Conservation (phyloP, 1,140 invertebrate genomes). For the Ceratina calcarata region DNA sequence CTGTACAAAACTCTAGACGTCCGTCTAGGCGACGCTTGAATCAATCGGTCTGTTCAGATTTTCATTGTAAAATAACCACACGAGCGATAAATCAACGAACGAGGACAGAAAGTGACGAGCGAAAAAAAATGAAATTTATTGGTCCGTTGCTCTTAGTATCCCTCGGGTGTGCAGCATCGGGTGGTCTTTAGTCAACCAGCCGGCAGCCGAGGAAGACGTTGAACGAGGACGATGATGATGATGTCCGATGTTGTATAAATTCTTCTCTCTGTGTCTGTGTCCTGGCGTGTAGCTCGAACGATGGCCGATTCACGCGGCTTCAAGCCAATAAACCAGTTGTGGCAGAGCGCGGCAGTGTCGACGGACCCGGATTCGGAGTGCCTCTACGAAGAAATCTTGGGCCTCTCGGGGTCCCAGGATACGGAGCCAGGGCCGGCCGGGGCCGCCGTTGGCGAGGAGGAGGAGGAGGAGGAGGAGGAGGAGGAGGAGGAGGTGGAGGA, state of each 20-base stretch:
- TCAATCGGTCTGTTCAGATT: not conserved
- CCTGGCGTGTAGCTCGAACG: slow-evolving; percentile 69
- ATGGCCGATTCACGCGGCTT: slow-evolving; percentile 79
- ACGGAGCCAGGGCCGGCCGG: slow-evolving; percentile 57
- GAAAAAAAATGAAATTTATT: slow-evolving; percentile 13
- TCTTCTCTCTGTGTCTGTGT: slow-evolving; percentile 53
- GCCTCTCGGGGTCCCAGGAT: slow-evolving; percentile 72
- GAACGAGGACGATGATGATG: slow-evolving; percentile 11
- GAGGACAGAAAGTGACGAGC: not conserved
- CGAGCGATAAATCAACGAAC: not conserved
- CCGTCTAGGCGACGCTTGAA: not conserved
- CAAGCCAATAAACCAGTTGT: slow-evolving; percentile 79
- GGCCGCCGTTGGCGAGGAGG: slow-evolving; percentile 49
- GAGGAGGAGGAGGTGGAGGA: slow-evolving; percentile 48
- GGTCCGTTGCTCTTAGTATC: slow-evolving; percentile 42
- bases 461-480: slow-evolving; percentile 46
- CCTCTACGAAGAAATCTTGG: slow-evolving; percentile 78
- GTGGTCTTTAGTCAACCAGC: slow-evolving; percentile 21
- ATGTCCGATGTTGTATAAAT: slow-evolving; percentile 25
- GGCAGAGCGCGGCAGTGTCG: slow-evolving; percentile 71
- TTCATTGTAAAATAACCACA: too few species aligned
- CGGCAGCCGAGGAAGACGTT: slow-evolving; percentile 34
- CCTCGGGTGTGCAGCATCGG: slow-evolving; percentile 33
- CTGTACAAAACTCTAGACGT: too few species aligned
- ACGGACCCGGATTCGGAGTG: slow-evolving; percentile 79